A percentile compares a stretch with the other conserved stretches of the same genome.
Evolutionary conservation across 2,113 vertebrate genomes (phyloP).

Genomic region (Pristiophorus japonicus): DNA sequence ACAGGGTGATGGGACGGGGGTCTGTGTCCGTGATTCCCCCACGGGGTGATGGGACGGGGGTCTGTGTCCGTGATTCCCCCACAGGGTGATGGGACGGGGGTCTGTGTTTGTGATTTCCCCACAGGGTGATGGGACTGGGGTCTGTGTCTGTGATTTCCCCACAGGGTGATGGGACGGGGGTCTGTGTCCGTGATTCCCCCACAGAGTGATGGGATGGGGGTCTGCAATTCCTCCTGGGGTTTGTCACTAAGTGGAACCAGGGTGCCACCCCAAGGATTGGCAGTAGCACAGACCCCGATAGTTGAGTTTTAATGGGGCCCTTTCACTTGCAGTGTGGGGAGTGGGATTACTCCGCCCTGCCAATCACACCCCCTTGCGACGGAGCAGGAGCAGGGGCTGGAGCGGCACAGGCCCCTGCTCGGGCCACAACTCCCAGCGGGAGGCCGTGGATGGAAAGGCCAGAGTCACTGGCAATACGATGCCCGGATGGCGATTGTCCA

Average conservation of each 20-base stretch:
- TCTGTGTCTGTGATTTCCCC: not conserved
- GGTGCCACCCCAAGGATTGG: too few species aligned
- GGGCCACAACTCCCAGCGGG: not conserved
- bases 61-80: not conserved
- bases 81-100: not conserved
- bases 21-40: not conserved
- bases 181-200: not conserved
- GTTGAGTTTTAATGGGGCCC: too few species aligned
- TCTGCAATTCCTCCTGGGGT: too few species aligned
- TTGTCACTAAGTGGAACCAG: too few species aligned
- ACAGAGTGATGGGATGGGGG: not conserved
- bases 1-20: not conserved
- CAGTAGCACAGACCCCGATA: too few species aligned
- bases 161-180: not conserved
- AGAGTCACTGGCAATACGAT: not conserved
- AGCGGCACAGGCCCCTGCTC: not conserved
- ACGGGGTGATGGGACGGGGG: not conserved
- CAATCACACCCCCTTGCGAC: too few species aligned
- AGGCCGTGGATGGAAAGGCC: not conserved
- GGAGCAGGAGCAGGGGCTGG: not conserved
- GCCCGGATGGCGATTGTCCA: not conserved
- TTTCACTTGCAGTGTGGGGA: too few species aligned
- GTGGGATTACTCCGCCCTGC: too few species aligned
- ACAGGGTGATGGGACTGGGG: not conserved
- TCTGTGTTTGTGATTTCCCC: not conserved